A percentile compares a stretch with the other conserved stretches of the same genome.
Evolutionary conservation across 2,888 invertebrate species (phyloP).

Genomic region (Resseliella maxima): DNA sequence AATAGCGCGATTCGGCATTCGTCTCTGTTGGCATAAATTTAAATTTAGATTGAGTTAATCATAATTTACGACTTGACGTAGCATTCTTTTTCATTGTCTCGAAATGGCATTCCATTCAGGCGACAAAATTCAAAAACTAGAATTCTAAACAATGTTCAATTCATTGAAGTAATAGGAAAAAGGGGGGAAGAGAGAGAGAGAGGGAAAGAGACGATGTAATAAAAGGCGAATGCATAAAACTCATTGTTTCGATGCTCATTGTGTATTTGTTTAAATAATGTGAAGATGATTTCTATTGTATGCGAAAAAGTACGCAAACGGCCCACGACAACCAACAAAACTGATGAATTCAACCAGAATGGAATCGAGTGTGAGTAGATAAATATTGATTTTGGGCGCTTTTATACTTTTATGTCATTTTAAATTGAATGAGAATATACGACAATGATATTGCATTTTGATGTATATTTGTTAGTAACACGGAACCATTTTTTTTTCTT

Average conservation of each 20-base stretch:
- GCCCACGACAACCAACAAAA: neutral
- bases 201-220: neutral
- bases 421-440: slow-evolving; percentile 50
- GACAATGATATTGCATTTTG: slow-evolving; percentile 40
- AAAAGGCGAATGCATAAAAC: slow-evolving; percentile 35
- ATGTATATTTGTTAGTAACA: neutral
- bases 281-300: slow-evolving; percentile 38
- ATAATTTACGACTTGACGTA: slow-evolving; percentile 35
- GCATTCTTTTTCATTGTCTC: neutral
- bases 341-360: neutral
- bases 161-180: neutral
- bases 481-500: neutral
- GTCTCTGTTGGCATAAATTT: slow-evolving; percentile 18
- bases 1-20: slow-evolving; percentile 11
- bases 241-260: slow-evolving; percentile 20
- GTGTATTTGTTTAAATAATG: slow-evolving; percentile 23
- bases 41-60: slow-evolving; percentile 50
- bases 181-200: neutral
- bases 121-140: slow-evolving; percentile 1
- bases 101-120: neutral
- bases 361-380: neutral
- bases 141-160: neutral
- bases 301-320: neutral
- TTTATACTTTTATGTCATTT: slow-evolving; percentile 16
- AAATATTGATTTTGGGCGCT: slow-evolving; percentile 31